These are phyloP conservation scores for Sinocyclocheilus grahami DNA, from an alignment of 2,113 vertebrate species.

Conservation along the genomic window DNA sequence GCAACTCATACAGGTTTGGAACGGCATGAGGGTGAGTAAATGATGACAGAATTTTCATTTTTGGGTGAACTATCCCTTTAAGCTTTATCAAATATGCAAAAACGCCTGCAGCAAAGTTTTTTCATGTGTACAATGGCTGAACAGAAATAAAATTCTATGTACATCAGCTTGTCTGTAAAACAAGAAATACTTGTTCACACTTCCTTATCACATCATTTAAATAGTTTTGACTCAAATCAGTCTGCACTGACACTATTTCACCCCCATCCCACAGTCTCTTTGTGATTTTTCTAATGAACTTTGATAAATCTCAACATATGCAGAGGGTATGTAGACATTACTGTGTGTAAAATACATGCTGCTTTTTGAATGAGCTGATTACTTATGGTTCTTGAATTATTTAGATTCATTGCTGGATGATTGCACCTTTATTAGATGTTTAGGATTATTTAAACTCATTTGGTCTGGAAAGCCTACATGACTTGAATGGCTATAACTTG, in stretches of 20 bases:
- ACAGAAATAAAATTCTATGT: neutral
- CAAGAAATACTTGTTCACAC: neutral
- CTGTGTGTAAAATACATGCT: neutral
- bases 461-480: neutral
- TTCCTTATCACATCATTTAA: neutral
- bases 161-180: neutral
- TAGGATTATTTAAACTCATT: neutral
- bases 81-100: neutral
- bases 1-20: no score
- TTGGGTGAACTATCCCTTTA: no score
- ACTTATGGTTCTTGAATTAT: neutral
- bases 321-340: neutral
- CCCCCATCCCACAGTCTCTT: neutral
- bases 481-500: neutral
- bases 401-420: neutral
- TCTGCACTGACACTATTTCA: neutral
- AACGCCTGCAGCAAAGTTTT: neutral
- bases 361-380: neutral
- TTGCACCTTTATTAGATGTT: neutral
- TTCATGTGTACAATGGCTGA: neutral
- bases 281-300: neutral
- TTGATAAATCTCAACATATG: neutral
- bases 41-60: no score
- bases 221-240: neutral
- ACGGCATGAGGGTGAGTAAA: no score